Evolutionary conservation across 2,888 invertebrate genomes (phyloP).

Genomic region (Ichneumoninae sp.): DNA sequence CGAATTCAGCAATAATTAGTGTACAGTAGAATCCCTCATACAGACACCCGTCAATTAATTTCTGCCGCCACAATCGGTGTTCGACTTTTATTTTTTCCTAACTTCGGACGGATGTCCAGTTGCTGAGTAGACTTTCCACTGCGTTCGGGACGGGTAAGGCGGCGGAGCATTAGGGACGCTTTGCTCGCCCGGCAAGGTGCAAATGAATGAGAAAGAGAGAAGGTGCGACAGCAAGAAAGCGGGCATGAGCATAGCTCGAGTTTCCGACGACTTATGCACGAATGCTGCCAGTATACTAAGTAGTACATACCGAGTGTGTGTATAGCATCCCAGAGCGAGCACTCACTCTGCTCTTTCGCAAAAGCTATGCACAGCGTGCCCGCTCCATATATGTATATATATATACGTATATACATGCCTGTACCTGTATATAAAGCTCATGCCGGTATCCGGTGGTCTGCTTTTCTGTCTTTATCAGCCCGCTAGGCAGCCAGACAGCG

Average conservation of each 20-base stretch:
- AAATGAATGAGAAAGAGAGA: conserved; percentile 49
- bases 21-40: neutral
- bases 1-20: neutral
- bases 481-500: conserved; percentile 53
- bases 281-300: conserved; percentile 4
- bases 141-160: conserved; percentile 26
- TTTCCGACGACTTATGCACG: conserved; percentile 37
- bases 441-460: conserved; percentile 20
- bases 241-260: conserved; percentile 16
- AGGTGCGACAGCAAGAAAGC: neutral
- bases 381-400: neutral
- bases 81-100: too few species aligned
- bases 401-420: neutral
- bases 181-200: conserved; percentile 47
- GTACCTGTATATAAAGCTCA: neutral
- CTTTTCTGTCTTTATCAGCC: conserved; percentile 69
- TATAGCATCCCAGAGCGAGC: conserved; percentile 13
- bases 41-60: too few species aligned
- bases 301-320: conserved; percentile 6
- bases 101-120: too few species aligned
- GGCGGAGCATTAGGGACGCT: conserved; percentile 46
- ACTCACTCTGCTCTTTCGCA: conserved; percentile 42
- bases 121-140: conserved; percentile 14
- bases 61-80: too few species aligned
- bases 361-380: conserved; percentile 14